phyloP scores from a whole-genome alignment of 2,888 invertebrate genomes.

The Temnothorax unifasciatus region DNA sequence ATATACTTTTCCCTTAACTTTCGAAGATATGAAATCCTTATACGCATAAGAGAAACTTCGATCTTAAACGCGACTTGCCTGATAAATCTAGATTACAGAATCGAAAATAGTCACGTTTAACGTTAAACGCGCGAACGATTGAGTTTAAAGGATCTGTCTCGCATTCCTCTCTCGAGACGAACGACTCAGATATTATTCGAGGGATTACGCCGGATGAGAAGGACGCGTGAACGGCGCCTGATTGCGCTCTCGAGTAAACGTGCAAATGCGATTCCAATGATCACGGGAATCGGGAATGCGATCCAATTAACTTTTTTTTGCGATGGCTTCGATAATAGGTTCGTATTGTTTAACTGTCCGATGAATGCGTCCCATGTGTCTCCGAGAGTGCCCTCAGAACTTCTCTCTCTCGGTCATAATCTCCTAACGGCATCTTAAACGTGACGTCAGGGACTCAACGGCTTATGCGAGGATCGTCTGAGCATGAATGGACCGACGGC shows the following conservation, averaged over 20 bases:
- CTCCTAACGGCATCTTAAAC: conserved; percentile 20
- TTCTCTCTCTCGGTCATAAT: not conserved
- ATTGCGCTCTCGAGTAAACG: conserved; percentile 24
- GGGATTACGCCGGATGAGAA: conserved; percentile 21
- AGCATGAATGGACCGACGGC: conserved; percentile 24
- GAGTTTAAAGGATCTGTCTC: conserved; percentile 2
- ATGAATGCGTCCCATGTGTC: not conserved
- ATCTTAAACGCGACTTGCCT: not conserved
- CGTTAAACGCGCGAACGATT: not conserved
- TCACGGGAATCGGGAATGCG: conserved; percentile 13
- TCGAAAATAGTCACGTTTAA: not conserved
- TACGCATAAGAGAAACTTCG: not conserved
- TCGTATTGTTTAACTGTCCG: conserved; percentile 13
- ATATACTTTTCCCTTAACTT: not conserved
- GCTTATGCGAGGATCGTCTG: conserved; percentile 20
- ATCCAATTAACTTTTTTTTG: conserved; percentile 24
- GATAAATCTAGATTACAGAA: not conserved
- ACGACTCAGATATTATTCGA: conserved; percentile 33
- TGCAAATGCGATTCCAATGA: conserved; percentile 17
- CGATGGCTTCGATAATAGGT: conserved; percentile 13
- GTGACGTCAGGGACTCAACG: conserved; percentile 25
- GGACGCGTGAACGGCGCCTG: conserved; percentile 21
- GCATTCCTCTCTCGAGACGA: not conserved
- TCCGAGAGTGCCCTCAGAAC: not conserved
- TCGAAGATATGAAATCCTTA: not conserved